Percentiles rank a stretch among this genome's conserved stretches.
phyloP scores from a whole-genome alignment of 2,888 invertebrate genomes.

The Andrena fulva region DNA sequence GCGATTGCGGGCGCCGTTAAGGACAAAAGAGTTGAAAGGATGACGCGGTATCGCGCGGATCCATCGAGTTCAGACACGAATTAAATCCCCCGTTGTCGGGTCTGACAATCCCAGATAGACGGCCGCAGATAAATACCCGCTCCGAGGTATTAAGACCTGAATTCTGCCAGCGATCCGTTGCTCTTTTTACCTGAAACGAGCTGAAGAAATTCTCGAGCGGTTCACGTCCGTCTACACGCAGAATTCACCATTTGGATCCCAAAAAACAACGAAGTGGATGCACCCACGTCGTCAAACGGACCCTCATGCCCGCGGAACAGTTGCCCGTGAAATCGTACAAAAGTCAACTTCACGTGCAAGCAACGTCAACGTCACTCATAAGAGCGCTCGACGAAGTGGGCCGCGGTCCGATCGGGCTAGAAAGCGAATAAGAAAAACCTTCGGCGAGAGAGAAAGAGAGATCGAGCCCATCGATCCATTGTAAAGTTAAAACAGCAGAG shows the following conservation, averaged over 20 bases:
- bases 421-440: slow-evolving; percentile 35
- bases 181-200: not conserved
- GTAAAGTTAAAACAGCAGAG: slow-evolving; percentile 28
- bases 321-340: not conserved
- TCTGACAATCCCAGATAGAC: slow-evolving; percentile 52
- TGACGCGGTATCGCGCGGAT: slow-evolving; percentile 13
- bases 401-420: slow-evolving; percentile 30
- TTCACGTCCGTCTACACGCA: not conserved
- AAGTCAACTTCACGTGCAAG: slow-evolving; percentile 8
- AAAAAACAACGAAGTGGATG: not conserved
- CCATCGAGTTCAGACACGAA: slow-evolving; percentile 34
- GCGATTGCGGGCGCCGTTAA: not conserved
- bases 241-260: not conserved
- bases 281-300: not conserved
- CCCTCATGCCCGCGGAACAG: not conserved
- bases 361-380: slow-evolving; percentile 14
- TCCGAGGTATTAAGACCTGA: slow-evolving; percentile 45
- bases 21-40: slow-evolving; percentile 14
- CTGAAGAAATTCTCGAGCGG: not conserved
- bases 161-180: slow-evolving; percentile 5
- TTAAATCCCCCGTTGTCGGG: slow-evolving; percentile 52
- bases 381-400: slow-evolving; percentile 13
- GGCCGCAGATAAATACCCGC: slow-evolving; percentile 46
- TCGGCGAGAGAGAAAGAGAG: slow-evolving; percentile 11
- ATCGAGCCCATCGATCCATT: slow-evolving; percentile 3